Evolutionary conservation across 2,888 invertebrate species (phyloP).

Genomic region (Lycaena phlaeas): DNA sequence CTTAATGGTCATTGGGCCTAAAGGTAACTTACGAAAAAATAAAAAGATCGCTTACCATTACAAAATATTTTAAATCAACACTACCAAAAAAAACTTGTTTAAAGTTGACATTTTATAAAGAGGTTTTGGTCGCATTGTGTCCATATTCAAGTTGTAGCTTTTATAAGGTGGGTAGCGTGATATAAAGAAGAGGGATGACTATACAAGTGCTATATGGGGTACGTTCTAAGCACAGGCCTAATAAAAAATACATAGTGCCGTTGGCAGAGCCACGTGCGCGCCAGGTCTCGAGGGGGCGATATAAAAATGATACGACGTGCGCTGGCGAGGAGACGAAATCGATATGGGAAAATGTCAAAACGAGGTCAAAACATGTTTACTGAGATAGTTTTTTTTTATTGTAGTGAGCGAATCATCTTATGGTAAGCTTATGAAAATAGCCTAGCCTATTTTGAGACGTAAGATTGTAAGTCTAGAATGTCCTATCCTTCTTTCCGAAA

Average conservation of each 20-base stretch:
- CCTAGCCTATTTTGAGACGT: too few species aligned
- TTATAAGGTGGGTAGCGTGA: neutral
- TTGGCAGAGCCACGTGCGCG: constrained; percentile 35
- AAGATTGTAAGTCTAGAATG: too few species aligned
- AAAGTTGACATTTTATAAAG: neutral
- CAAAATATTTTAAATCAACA: too few species aligned
- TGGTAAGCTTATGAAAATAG: too few species aligned
- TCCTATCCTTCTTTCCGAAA: too few species aligned
- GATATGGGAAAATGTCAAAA: constrained; percentile 49
- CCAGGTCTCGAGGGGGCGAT: constrained; percentile 38
- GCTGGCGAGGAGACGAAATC: constrained; percentile 42
- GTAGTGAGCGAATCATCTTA: too few species aligned
- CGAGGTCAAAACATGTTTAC: constrained; percentile 28
- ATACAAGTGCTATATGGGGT: constrained; percentile 18
- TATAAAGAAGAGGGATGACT: neutral
- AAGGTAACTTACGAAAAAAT: too few species aligned
- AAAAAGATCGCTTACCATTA: too few species aligned
- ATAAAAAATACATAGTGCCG: constrained; percentile 49
- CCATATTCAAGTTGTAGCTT: neutral
- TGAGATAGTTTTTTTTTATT: too few species aligned
- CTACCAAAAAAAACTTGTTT: too few species aligned
- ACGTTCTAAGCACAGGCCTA: constrained; percentile 37
- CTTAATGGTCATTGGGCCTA: too few species aligned
- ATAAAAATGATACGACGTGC: constrained; percentile 54
- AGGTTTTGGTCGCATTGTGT: neutral